Evolutionary conservation across 2,888 invertebrate genomes (phyloP), one percentile per base, ranked within the genome.

Genomic region (Diloba caeruleocephala): DNA sequence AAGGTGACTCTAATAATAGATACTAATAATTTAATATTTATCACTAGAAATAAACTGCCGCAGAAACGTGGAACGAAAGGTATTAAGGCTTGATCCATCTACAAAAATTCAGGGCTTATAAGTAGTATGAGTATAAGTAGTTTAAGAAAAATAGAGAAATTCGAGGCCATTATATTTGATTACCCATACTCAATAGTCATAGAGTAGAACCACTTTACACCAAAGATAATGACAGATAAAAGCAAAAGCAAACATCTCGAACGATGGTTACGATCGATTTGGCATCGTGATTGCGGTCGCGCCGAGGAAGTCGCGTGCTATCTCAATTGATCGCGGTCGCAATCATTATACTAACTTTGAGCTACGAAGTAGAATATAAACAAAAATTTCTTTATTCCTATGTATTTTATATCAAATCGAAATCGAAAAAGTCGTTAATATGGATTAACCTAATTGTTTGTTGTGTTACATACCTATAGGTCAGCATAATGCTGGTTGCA

Each of bases 301-400:
- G 58, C 78, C 67, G 76, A 80, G 84, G 85, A 85, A 84, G 89
- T 87, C 89, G 88, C 88, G 88, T 89, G 89, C 89, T 78, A 71
- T 66, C 52, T 71, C 68, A 75, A 78, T 77, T 76, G 76, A 72
- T 76, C 70, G 76, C 67, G 65, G 69, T 66, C 63, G 70, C 76
- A 70, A 78, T 78, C 71, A 73, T 69, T 60, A 69, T 68, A 60
- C 49, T 61, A 39, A 79, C 78, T 73, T 48, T 68, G 71, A 80
- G 58, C 60, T 74, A 71, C 43, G 71, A 77, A 75, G 32, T 17
- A 15, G n/a, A n/a, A n/a, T n/a, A n/a, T n/a, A n/a, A n/a, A n/a
- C n/a, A n/a, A n/a, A n/a, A n/a, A n/a, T n/a, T n/a, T n/a, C n/a
- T n/a, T n/a, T n/a, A n/a, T n/a, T n/a, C n/a, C n/a, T n/a, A n/a